A percentile compares a stretch with the other conserved stretches of the same genome.
These are phyloP conservation scores for Anoplius nigerrimus DNA, from an alignment of 2,888 invertebrate species.

Conservation along the genomic window DNA sequence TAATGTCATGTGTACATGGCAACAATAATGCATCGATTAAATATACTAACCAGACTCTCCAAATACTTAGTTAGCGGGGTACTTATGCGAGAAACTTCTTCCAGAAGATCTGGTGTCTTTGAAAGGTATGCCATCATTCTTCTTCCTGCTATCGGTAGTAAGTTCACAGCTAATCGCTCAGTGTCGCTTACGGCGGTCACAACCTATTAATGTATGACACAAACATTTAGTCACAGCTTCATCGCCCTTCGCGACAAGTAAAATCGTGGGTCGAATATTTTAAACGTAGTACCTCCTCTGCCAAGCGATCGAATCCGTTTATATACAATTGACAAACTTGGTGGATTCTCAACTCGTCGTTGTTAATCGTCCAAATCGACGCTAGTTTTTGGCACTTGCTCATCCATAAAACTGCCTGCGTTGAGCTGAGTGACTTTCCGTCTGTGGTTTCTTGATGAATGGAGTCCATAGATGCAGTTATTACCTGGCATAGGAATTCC, in stretches of 20 bases:
- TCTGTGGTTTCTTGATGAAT: constrained; percentile 80
- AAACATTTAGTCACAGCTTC: constrained; percentile 59
- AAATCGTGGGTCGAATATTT: not conserved
- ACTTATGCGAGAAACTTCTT: constrained; percentile 85
- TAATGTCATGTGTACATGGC: not conserved
- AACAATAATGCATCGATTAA: too few species aligned
- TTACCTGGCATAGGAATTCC: constrained; percentile 85
- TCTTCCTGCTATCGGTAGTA: constrained; percentile 89
- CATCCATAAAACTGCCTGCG: constrained; percentile 81
- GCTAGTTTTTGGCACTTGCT: constrained; percentile 83
- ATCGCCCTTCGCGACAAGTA: not conserved
- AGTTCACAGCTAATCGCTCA: constrained; percentile 82
- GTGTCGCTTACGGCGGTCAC: constrained; percentile 82
- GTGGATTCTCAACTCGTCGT: constrained; percentile 84
- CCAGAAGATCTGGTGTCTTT: constrained; percentile 79
- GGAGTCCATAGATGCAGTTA: constrained; percentile 84
- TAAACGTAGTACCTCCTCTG: constrained; percentile 77
- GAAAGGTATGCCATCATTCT: constrained; percentile 83
- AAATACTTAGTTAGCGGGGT: constrained; percentile 87
- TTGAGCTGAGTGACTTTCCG: constrained; percentile 75
- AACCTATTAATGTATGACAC: constrained; percentile 76
- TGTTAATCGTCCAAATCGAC: constrained; percentile 86
- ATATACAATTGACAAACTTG: constrained; percentile 83
- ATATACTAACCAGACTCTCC: constrained; percentile 77
- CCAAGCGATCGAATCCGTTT: constrained; percentile 78